Evolutionary conservation across 1,140 invertebrate genomes (phyloP), one percentile per base, ranked within the genome.

Genomic region (Zaprionus taronus): DNA sequence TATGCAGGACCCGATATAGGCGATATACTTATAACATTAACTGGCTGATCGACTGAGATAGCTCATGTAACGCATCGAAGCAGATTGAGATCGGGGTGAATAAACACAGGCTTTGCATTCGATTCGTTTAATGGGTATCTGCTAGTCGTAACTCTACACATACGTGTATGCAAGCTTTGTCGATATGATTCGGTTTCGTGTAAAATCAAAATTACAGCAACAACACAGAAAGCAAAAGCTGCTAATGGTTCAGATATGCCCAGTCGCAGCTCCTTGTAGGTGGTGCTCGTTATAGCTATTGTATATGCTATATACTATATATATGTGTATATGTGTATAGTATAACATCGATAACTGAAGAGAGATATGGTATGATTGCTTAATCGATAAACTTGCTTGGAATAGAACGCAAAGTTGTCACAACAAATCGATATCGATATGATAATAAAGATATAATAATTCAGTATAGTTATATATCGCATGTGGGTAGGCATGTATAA

Each of bases 211-310:
- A 63, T 28, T 68, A 73, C 20, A 51, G 57, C 58, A 77, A 75
- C 82, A 87, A 87, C 83, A 83, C 74, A 76, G 78, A 83, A 89
- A 87, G 84, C 84, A 51, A 51, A 51, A 51, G 47, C 47, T 5
- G 20, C 20, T 5, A 49, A 4, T 11, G 20, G 7, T 4, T 49
- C 5, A 20, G 2, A 9, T 7, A 22, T 14, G 3, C n/a, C 41
- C 47, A 24, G 17, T 58, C 38, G 55, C 44, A 68, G 77, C 28
- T 11, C 17, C 68, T 64, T 80, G 67, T 74, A 77, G 79, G 67
- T 85, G 83, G 79, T 81, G 81, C 75, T 70, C 75, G 57, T 63
- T 68, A 49, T 36, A 63, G 41, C 38, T 15, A n/a, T 41, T 47
- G 6, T 44, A 51, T 51, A 51, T 17, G 26, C 11, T 53, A 26